phyloP scores from a whole-genome alignment of 2,888 invertebrate species.

The Tinea pellionella region DNA sequence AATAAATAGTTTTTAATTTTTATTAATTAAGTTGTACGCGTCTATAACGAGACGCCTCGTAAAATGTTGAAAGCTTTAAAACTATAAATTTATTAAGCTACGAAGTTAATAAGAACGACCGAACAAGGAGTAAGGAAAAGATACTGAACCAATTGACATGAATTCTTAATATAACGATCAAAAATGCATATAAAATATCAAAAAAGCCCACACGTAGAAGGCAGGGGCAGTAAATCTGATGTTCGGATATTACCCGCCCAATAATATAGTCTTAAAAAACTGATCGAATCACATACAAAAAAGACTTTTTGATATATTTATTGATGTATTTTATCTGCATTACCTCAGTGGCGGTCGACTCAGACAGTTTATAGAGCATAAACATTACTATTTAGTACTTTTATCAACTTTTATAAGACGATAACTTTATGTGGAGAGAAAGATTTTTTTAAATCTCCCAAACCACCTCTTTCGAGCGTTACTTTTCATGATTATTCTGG shows the following conservation, averaged over 20 bases:
- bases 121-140: neutral
- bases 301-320: constrained; percentile 48
- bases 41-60: too few species aligned
- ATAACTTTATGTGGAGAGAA: constrained; percentile 28
- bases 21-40: too few species aligned
- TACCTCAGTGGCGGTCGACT: constrained; percentile 20
- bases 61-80: too few species aligned
- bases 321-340: constrained; percentile 34
- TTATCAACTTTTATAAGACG: constrained; percentile 49
- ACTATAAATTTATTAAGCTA: too few species aligned
- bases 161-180: neutral
- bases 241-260: constrained; percentile 12
- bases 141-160: neutral
- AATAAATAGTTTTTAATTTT: too few species aligned
- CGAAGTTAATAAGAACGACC: too few species aligned
- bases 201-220: neutral
- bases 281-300: constrained; percentile 15
- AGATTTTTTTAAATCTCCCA: too few species aligned
- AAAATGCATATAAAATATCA: neutral
- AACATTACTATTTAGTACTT: constrained; percentile 59
- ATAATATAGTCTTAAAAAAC: constrained; percentile 12
- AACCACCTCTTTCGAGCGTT: too few species aligned
- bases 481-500: too few species aligned
- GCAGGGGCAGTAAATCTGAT: neutral
- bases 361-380: constrained; percentile 52